Evolutionary conservation across 2,888 invertebrate species (phyloP), one percentile per base, ranked within the genome.

Genomic region (Plebejus melissa): DNA sequence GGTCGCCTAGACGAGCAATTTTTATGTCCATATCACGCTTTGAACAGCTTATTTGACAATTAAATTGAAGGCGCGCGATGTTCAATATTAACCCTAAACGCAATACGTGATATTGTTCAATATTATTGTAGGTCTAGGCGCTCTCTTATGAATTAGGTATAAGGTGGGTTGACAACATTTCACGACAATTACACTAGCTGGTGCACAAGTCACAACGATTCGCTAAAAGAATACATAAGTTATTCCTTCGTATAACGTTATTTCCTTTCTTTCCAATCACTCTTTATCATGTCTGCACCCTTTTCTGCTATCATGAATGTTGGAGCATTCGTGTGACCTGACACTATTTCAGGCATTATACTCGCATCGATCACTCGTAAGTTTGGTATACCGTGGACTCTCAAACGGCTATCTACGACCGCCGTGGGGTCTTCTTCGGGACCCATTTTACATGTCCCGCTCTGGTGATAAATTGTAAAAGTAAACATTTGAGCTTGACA

Each of bases 251-350:
- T 0, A 78, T 79, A 46, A 81, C 79, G 32, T 79, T 75, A 77
- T 65, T 78, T 76, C 13, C 72, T 75, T 57, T 75, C 77, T 16
- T 88, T 86, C 92, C 92, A 94, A 77, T 91, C 92, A 82, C 95
- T 85, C 86, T 96, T 96, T 70, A 96, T 96, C 90, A 96, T 92
- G 83, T 96, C 96, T 0, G 96, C 92, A 6, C 95, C 96, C 84
- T 97, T 97, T 85, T 97, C 97, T 2, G 96, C 97, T 81, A 97
- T 96, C 97, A 97, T 97, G 78, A 95, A 96, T 0, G 94, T 94
- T 0, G 97, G 96, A 0, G 96, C 96, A 81, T 97, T 97, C 0
- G 97, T 97, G 83, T 97, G 97, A 36, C 96, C 96, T 0, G 96
- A 95, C 0, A 96, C 95, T 69, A 97, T 95, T 85, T 95, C 95